Conservation (phyloP, 1,140 invertebrate genomes). For the Periplaneta americana region DNA sequence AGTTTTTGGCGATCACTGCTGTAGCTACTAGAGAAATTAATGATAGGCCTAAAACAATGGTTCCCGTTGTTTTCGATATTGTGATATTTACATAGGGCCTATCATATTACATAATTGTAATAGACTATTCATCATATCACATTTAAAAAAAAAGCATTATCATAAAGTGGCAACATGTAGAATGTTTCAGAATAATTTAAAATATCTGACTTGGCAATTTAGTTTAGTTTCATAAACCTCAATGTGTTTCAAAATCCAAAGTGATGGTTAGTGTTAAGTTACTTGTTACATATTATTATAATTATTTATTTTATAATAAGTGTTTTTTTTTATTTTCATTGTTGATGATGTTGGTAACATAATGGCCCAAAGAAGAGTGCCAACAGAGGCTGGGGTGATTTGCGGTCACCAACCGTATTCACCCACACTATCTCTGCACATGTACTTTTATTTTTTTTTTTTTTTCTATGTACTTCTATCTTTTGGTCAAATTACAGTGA, state of each 20-base stretch:
- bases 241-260: conserved; percentile 13
- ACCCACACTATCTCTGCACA: background rate
- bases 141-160: background rate
- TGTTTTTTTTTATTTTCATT: background rate
- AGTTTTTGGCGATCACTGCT: too few species aligned
- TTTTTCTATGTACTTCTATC: too few species aligned
- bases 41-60: too few species aligned
- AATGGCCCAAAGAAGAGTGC: conserved; percentile 16
- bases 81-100: too few species aligned
- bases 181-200: background rate
- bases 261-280: conserved; percentile 10
- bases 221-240: background rate
- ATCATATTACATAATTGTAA: too few species aligned
- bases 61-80: too few species aligned
- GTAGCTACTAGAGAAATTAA: too few species aligned
- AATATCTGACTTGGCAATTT: background rate
- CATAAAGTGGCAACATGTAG: background rate
- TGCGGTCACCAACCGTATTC: too few species aligned
- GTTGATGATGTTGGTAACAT: background rate
- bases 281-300: background rate
- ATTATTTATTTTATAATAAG: conserved; percentile 1
- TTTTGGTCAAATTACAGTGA: too few species aligned
- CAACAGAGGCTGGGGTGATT: conserved; percentile 14
- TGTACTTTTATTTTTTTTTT: too few species aligned
- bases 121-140: too few species aligned